Evolutionary conservation across 2,113 vertebrate species (phyloP), one percentile per base, ranked within the genome.

Genomic region (Gallinago undulata): DNA sequence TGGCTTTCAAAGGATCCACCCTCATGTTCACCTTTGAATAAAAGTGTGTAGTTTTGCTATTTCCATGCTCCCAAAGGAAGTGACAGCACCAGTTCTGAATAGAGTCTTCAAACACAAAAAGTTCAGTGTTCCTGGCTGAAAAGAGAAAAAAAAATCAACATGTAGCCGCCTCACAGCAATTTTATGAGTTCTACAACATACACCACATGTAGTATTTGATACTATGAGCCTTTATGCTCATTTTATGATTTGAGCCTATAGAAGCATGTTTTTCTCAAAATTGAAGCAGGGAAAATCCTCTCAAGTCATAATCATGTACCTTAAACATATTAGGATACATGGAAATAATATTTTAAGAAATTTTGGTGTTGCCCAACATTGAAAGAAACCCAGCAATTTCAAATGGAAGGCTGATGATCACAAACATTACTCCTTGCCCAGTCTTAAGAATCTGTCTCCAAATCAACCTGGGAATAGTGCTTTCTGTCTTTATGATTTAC

Each of bases 181-280:
- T 47, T 48, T 37, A 19, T 3, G 21, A 70, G 37, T 48, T 88
- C 37, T 41, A 6, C 33, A 31, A 47, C 35, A 22, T 18, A 28
- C 33, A 60, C 10, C 39, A 43, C 0, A 0, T 0, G 2, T 6
- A 22, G 23, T 19, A 51, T 35, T 68, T 62, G 30, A n/a, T n/a
- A 62, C 37, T 31, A 2, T 8, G 18, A 25, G 11, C 23, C 30
- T 77, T 87, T 27, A 37, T 15, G 60, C 6, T 30, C 47, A 17
- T 66, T 74, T 66, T 82, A 45, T 45, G 60, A 70, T 68, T 50
- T 73, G 45, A 56, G 41, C 57, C 83, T 47, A n/a, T 62, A 85
- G 17, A 62, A 30, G 30, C 7, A 22, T 25, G 13, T 30, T 51
- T 80, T 73, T 66, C 33, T 84, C 57, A 60, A 41, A 90, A 77